Conservation (phyloP, 2,113 vertebrate species). For the Passer domesticus region DNA sequence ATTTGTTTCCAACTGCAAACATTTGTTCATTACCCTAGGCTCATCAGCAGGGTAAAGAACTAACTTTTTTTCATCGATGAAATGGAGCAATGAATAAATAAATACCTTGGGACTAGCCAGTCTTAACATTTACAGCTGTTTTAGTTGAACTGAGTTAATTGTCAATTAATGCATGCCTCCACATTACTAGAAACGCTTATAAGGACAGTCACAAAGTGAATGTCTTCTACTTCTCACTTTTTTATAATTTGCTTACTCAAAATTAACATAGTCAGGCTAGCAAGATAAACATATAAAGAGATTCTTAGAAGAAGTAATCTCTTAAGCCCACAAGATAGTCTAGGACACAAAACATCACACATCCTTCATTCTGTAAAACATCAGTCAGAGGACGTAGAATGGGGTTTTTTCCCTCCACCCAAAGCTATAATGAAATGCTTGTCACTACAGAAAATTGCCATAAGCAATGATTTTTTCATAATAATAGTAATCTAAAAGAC, state of each 20-base stretch:
- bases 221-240: neutral
- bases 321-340: neutral
- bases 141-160: neutral
- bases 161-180: neutral
- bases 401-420: accelerated
- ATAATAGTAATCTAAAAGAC: neutral
- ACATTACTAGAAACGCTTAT: neutral
- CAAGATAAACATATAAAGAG: neutral
- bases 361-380: neutral
- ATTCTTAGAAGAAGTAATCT: neutral
- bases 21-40: constrained; percentile 13
- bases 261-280: neutral
- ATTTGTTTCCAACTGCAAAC: constrained; percentile 25
- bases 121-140: constrained; percentile 26
- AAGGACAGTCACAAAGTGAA: neutral
- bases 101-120: neutral
- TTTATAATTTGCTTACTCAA: neutral
- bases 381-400: neutral
- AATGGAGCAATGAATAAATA: neutral
- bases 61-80: constrained; percentile 23
- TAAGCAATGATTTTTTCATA: neutral
- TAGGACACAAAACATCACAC: neutral
- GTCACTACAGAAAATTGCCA: neutral
- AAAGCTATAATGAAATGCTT: neutral
- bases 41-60: constrained; percentile 27